Conservation (phyloP, 2,113 vertebrate species). For the Corvus hawaiiensis region DNA sequence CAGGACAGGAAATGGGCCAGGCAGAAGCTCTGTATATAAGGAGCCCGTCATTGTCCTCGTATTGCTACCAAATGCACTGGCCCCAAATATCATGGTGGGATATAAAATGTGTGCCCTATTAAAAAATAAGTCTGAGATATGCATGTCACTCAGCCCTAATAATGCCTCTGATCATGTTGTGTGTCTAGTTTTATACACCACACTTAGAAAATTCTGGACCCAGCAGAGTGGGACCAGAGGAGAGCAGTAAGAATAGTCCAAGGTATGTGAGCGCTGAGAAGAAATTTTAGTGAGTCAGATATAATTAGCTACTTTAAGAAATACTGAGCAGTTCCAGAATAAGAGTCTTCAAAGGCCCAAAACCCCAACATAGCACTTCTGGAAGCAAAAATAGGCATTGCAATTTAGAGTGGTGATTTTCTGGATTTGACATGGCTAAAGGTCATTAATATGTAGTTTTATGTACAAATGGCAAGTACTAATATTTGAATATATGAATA, state of each 20-base stretch:
- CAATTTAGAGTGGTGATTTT: background rate
- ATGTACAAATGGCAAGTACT: background rate
- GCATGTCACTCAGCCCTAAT: background rate
- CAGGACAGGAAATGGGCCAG: no score
- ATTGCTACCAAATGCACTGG: background rate
- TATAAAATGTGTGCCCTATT: background rate
- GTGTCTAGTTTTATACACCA: background rate
- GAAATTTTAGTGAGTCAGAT: background rate
- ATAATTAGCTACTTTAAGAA: background rate
- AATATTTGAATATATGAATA: background rate
- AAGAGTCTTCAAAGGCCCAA: background rate
- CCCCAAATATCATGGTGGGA: background rate
- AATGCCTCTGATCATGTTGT: background rate
- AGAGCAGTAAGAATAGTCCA: background rate
- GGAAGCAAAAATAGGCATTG: background rate
- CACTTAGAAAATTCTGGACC: background rate
- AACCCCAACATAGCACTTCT: background rate
- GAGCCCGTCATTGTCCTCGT: accelerated
- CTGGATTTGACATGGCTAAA: background rate
- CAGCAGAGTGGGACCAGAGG: background rate
- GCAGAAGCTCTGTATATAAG: background rate
- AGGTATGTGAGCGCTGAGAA: background rate
- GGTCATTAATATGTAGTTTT: background rate
- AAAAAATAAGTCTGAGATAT: background rate
- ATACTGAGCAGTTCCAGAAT: background rate